Percentiles rank a stretch among this genome's conserved stretches.
phyloP scores from a whole-genome alignment of 2,888 invertebrate genomes.

The Phytoseiulus persimilis region DNA sequence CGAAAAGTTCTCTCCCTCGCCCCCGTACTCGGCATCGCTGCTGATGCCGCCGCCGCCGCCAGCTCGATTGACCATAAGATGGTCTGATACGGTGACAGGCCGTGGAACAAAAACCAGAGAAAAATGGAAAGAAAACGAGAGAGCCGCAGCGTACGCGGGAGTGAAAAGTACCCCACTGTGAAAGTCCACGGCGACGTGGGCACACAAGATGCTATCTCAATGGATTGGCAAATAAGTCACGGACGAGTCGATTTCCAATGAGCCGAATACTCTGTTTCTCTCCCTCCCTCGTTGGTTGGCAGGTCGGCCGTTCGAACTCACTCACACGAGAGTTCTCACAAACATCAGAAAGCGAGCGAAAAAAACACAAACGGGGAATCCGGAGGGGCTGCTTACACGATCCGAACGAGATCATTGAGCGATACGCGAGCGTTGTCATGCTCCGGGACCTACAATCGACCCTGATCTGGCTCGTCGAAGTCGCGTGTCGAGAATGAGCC shows the following conservation, averaged over 20 bases:
- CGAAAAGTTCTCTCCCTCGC: not conserved
- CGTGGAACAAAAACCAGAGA: not conserved
- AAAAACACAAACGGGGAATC: not conserved
- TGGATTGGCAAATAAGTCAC: constrained; percentile 5
- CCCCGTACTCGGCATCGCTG: not conserved
- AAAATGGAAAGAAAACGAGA: not conserved
- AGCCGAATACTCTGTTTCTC: not conserved
- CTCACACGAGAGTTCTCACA: not conserved
- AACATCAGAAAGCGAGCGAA: not conserved
- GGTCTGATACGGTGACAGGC: not conserved
- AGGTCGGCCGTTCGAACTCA: not conserved
- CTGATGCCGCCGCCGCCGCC: not conserved
- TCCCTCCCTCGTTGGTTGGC: not conserved
- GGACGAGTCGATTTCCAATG: constrained; percentile 5
- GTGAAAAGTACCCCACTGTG: not conserved
- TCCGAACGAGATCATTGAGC: not conserved
- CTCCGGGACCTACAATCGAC: not conserved
- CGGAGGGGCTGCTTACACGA: not conserved
- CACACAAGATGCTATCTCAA: not conserved
- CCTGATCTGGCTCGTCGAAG: not conserved
- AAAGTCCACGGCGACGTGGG: not conserved
- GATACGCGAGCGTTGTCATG: not conserved
- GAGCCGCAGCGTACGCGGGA: not conserved
- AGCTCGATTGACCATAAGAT: not conserved
- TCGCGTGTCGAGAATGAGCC: not conserved